These are phyloP conservation scores for Drosophila emarginata DNA, from an alignment of 2,888 invertebrate species.

Conservation along the genomic window DNA sequence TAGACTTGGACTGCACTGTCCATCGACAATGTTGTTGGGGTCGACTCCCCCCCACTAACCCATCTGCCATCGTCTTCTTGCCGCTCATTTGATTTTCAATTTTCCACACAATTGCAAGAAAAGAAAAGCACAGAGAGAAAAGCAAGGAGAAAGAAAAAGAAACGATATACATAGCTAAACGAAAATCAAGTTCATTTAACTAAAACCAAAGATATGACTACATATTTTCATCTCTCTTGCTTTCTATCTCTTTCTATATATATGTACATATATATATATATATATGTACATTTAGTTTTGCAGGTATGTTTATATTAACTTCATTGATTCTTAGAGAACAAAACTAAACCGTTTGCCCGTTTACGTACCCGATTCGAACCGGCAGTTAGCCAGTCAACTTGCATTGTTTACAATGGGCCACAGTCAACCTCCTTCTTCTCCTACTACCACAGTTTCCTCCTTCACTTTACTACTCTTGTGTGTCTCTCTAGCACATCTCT, in stretches of 20 bases:
- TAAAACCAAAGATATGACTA: constrained; percentile 31
- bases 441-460: neutral
- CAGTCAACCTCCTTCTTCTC: neutral
- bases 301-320: constrained; percentile 42
- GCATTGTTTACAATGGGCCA: constrained; percentile 36
- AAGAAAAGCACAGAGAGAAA: constrained; percentile 30
- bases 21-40: constrained; percentile 48
- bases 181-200: constrained; percentile 65
- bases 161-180: constrained; percentile 26
- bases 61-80: constrained; percentile 11
- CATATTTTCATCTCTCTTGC: too few relatives aligned
- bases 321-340: constrained; percentile 25
- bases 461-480: neutral
- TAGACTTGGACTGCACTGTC: constrained; percentile 35
- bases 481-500: constrained; percentile 7
- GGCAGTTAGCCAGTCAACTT: constrained; percentile 19
- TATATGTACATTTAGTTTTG: neutral
- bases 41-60: constrained; percentile 10
- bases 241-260: neutral
- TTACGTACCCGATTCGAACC: constrained; percentile 32
- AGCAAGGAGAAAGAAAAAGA: constrained; percentile 24
- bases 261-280: neutral
- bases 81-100: constrained; percentile 70
- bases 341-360: constrained; percentile 6
- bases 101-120: constrained; percentile 74